A percentile compares a stretch with the other conserved stretches of the same genome.
Conservation (phyloP, 2,888 invertebrate species). For the Netelia virgata region DNA sequence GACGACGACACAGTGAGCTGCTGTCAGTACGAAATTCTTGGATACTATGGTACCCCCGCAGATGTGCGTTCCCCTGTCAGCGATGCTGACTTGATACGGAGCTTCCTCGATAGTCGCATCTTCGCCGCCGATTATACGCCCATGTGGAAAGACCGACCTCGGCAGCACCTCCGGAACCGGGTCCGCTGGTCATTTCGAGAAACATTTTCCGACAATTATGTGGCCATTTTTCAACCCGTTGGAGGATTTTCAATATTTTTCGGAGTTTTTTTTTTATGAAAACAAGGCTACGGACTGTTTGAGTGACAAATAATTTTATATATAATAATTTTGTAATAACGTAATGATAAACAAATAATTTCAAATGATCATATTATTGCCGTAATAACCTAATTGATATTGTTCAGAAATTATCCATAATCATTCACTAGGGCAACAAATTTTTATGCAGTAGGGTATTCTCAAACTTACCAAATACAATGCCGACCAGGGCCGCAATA, state of each 20-base stretch:
- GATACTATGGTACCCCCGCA: constrained; percentile 87
- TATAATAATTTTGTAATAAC: too few relatives aligned
- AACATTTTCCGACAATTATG: not conserved
- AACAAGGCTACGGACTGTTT: too few relatives aligned
- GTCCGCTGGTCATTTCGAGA: constrained; percentile 32
- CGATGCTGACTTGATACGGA: constrained; percentile 85
- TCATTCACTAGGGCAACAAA: too few relatives aligned
- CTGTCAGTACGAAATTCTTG: constrained; percentile 85
- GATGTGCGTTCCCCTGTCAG: constrained; percentile 83
- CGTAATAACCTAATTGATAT: too few relatives aligned
- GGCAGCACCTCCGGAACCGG: not conserved
- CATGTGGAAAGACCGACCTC: constrained; percentile 53
- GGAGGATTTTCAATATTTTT: not conserved
- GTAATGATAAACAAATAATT: too few relatives aligned
- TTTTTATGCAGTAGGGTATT: not conserved
- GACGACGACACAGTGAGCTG: constrained; percentile 86
- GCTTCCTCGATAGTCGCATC: constrained; percentile 84
- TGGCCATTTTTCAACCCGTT: not conserved
- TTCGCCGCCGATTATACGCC: constrained; percentile 85
- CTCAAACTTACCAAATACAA: constrained; percentile 47
- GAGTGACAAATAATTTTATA: too few relatives aligned
- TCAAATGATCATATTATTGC: too few relatives aligned
- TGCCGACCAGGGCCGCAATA: constrained; percentile 47
- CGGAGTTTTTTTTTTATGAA: too few relatives aligned
- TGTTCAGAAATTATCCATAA: too few relatives aligned